Evolutionary conservation across 2,113 vertebrate genomes (phyloP).

Genomic region (Hepsetus odoe): DNA sequence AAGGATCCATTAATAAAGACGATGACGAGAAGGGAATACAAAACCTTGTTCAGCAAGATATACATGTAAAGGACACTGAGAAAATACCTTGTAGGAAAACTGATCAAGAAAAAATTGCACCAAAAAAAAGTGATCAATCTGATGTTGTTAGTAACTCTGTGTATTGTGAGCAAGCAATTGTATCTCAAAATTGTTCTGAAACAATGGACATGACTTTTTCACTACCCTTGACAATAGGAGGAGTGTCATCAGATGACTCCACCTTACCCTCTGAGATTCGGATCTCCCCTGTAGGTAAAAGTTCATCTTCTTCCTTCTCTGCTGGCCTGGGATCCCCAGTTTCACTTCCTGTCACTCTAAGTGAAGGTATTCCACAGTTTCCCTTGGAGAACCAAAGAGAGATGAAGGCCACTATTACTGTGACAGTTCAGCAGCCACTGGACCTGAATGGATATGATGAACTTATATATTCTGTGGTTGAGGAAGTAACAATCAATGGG

Average conservation of each 20-base stretch:
- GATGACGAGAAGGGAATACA: constrained; percentile 11
- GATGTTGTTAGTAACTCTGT: background rate
- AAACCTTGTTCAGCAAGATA: constrained; percentile 12
- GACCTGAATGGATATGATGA: constrained; percentile 94
- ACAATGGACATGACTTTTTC: constrained; percentile 49
- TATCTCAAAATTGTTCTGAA: constrained; percentile 22
- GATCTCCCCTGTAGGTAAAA: constrained; percentile 90
- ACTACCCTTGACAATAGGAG: constrained; percentile 63
- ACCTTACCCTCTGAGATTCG: constrained; percentile 81
- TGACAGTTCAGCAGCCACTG: constrained; percentile 92
- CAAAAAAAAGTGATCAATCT: constrained; percentile 60
- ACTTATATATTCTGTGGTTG: constrained; percentile 94
- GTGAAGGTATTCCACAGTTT: constrained; percentile 56
- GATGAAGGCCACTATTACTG: constrained; percentile 87
- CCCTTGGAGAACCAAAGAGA: constrained; percentile 76
- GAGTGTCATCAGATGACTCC: constrained; percentile 68
- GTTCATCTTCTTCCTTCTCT: constrained; percentile 76
- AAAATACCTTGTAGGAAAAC: background rate
- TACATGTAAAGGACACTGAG: constrained; percentile 6
- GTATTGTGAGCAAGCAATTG: background rate
- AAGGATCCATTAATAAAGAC: constrained; percentile 1
- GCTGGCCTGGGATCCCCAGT: constrained; percentile 61
- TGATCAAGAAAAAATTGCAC: background rate
- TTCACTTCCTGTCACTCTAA: constrained; percentile 65
- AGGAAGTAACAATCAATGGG: constrained; percentile 91